Conservation (phyloP, 2,113 vertebrate species). For the Ornithorhynchus anatinus region DNA sequence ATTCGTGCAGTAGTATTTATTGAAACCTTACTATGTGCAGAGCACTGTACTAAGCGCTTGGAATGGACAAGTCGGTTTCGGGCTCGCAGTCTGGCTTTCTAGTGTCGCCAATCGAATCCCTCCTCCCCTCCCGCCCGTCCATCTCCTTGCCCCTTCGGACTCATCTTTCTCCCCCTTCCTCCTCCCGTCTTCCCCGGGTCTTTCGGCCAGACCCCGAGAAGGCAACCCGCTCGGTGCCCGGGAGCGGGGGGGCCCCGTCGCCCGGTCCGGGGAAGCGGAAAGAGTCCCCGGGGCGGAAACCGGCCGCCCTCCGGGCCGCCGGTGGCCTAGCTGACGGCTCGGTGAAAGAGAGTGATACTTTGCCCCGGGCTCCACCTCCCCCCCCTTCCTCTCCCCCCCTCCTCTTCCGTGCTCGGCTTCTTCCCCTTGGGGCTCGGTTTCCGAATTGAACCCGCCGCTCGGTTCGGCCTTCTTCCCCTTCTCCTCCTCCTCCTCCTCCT, state of each 20-base stretch:
- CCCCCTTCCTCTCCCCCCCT: background rate
- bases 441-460: constrained; percentile 2
- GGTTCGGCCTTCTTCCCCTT: background rate
- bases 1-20: too few relatives aligned
- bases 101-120: too few relatives aligned
- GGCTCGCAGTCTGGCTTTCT: too few relatives aligned
- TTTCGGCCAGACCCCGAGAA: background rate
- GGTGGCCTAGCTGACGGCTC: background rate
- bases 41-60: too few relatives aligned
- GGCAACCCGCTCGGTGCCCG: background rate
- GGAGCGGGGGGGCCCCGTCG: background rate
- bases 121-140: too few relatives aligned
- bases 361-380: background rate
- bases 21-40: too few relatives aligned
- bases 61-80: too few relatives aligned
- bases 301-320: background rate
- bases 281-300: rapidly evolving
- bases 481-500: background rate
- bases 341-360: background rate
- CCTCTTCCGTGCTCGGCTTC: constrained; percentile 27
- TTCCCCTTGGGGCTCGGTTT: background rate
- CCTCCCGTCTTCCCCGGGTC: background rate
- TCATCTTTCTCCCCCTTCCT: too few relatives aligned
- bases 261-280: constrained; percentile 18
- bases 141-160: too few relatives aligned